These are phyloP conservation scores for Megastigmus dorsalis DNA, from an alignment of 2,888 invertebrate genomes.

Conservation along the genomic window DNA sequence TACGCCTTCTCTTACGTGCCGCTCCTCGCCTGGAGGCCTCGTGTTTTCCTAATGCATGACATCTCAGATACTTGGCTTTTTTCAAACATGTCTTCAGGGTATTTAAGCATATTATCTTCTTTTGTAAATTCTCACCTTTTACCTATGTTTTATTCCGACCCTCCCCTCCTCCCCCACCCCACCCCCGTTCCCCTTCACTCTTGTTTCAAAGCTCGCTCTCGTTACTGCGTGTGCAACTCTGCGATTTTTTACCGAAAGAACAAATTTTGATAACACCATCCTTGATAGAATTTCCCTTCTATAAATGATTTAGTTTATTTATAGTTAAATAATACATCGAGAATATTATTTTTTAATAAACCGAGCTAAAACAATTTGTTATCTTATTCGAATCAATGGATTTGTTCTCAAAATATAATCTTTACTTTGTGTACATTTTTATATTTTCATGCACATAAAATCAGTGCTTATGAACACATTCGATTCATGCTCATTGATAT, in stretches of 20 bases:
- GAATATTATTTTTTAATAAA: background rate
- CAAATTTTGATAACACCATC: constrained; percentile 9
- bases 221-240: too few species aligned
- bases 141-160: too few species aligned
- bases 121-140: background rate
- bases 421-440: constrained; percentile 24
- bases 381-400: constrained; percentile 22
- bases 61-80: constrained; percentile 88
- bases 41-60: constrained; percentile 85
- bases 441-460: constrained; percentile 16
- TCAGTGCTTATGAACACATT: constrained; percentile 13
- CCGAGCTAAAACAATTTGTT: too few species aligned
- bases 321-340: background rate
- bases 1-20: constrained; percentile 94
- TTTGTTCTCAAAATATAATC: background rate
- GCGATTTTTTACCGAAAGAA: background rate
- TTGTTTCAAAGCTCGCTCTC: too few species aligned
- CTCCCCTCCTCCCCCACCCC: too few species aligned
- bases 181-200: too few species aligned
- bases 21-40: constrained; percentile 86
- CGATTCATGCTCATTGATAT: background rate
- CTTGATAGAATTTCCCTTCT: background rate
- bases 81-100: constrained; percentile 87
- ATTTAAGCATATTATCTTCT: constrained; percentile 65
- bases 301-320: background rate